A percentile compares a stretch with the other conserved stretches of the same genome.
Conservation (phyloP, 2,888 invertebrate species). For the Mythimna loreyi region DNA sequence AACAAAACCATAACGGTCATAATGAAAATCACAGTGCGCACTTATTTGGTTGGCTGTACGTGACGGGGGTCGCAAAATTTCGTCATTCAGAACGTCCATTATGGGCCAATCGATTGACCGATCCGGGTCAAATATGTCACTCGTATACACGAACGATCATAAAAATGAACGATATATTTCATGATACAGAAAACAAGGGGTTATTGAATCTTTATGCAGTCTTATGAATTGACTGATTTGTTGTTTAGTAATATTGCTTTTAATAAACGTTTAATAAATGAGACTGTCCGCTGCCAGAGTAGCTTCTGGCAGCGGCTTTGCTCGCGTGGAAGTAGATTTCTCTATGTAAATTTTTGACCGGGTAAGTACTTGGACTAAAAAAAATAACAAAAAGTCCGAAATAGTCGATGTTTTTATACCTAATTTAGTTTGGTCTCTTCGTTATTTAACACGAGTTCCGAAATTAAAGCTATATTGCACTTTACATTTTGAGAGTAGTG, state of each 20-base stretch:
- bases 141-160: constrained; percentile 51
- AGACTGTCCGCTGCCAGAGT: too few relatives aligned
- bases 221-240: constrained; percentile 40
- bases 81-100: constrained; percentile 60
- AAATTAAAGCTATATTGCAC: too few relatives aligned
- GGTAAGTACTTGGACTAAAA: too few relatives aligned
- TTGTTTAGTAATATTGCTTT: constrained; percentile 14
- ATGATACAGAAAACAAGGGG: constrained; percentile 56
- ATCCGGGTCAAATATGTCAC: constrained; percentile 67
- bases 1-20: constrained; percentile 61
- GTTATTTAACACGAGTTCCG: too few relatives aligned
- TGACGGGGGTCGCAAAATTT: constrained; percentile 70
- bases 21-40: constrained; percentile 75
- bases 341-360: too few relatives aligned
- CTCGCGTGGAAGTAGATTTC: too few relatives aligned
- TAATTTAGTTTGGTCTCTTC: too few relatives aligned
- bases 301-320: too few relatives aligned
- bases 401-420: too few relatives aligned
- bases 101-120: constrained; percentile 68
- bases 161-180: constrained; percentile 59
- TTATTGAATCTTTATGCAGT: constrained; percentile 56
- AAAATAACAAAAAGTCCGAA: too few relatives aligned
- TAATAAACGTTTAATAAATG: constrained; percentile 6
- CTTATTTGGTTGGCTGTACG: constrained; percentile 72
- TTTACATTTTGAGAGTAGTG: too few relatives aligned